Base-by-base conservation (phyloP, 92 coral and sea anemone genomes). In the Epizoanthus rinbou region DNA sequence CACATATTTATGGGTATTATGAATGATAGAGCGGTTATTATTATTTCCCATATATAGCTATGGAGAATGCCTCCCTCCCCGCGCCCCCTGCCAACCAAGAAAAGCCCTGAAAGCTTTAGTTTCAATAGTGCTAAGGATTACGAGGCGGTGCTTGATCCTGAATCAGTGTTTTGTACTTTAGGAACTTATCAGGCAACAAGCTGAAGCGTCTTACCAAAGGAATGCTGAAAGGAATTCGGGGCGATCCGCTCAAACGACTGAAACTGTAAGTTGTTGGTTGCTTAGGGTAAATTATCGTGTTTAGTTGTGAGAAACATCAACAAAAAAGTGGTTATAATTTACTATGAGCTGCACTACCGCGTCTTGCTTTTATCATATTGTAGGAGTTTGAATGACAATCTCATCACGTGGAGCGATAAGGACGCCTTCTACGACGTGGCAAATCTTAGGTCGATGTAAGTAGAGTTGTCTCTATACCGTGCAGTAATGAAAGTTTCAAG, bases 171-270 rank as follows among this genome's bases (percentile, higher is more conserved):
- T 33, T 39, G 22, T 5, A 35, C 16, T 69, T 19, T 4, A 69
- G 74, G 53, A 24, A 69, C n/a, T 2, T 69, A 25, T 33, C n/a
- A 69, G 0, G 1, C 1, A 69, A 69, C 54, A 39, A 39, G 25
- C 54, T 69, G 74, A 14, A 21, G 4, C 4, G 37, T 16, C 54
- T 69, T 11, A 15, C 74, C 21, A 69, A 41, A 69, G 74, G 28
- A 39, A 69, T 69, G 74, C 21, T 69, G 24, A 69, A 69, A 25
- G 74, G 74, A 17, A 10, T 69, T n/a, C 47, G 53, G 53, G 74
- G 74, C 35, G 74, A 69, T 11, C 18, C 3, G 3, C 74, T 69
- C 74, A 69, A 69, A 69, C 74, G 74, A 41, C 54, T 69, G 10
- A 37, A 47, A 39, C 74, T 69, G 74, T 69, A 69, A 69, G 74